A percentile compares a stretch with the other conserved stretches of the same genome.
phyloP scores from a whole-genome alignment of 2,888 invertebrate species.

The Hedychridium roseum region DNA sequence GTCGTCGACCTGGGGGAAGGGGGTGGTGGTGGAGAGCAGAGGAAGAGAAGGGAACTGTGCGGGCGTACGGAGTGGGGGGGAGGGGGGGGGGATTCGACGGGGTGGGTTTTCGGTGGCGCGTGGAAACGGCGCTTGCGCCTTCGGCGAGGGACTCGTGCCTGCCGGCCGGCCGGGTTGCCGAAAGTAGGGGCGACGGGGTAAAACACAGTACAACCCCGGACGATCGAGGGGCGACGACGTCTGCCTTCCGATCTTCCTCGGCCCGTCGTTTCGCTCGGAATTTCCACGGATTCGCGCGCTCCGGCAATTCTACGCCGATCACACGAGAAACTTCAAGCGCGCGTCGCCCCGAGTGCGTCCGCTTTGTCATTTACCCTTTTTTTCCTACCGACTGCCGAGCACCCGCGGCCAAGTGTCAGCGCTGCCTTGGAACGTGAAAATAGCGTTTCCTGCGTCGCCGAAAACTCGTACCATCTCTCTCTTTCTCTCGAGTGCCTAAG shows the following conservation, averaged over 20 bases:
- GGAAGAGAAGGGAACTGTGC: background rate
- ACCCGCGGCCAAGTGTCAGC: too few relatives aligned
- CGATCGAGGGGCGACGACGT: slow-evolving; percentile 47
- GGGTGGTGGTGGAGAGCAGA: background rate
- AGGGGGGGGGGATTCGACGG: slow-evolving; percentile 1
- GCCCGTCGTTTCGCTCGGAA: slow-evolving; percentile 1
- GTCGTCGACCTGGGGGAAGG: slow-evolving; percentile 32
- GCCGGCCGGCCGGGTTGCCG: slow-evolving; percentile 32
- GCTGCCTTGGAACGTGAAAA: too few relatives aligned
- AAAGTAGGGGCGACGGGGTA: slow-evolving; percentile 49
- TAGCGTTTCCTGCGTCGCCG: too few relatives aligned
- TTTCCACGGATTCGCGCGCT: slow-evolving; percentile 30
- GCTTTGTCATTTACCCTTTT: too few relatives aligned
- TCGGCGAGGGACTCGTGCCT: slow-evolving; percentile 13
- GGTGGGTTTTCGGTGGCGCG: slow-evolving; percentile 31
- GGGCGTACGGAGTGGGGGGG: too few relatives aligned
- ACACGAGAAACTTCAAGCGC: too few relatives aligned
- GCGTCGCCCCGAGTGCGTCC: too few relatives aligned
- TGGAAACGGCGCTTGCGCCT: slow-evolving; percentile 47
- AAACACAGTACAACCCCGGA: slow-evolving; percentile 55
- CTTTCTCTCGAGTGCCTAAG: too few relatives aligned
- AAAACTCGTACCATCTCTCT: too few relatives aligned
- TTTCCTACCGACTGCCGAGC: too few relatives aligned
- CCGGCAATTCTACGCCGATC: too few relatives aligned
- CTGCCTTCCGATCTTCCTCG: slow-evolving; percentile 5